Base-by-base conservation (phyloP, 2,888 invertebrate species). In the Allophyes oxyacanthae region DNA sequence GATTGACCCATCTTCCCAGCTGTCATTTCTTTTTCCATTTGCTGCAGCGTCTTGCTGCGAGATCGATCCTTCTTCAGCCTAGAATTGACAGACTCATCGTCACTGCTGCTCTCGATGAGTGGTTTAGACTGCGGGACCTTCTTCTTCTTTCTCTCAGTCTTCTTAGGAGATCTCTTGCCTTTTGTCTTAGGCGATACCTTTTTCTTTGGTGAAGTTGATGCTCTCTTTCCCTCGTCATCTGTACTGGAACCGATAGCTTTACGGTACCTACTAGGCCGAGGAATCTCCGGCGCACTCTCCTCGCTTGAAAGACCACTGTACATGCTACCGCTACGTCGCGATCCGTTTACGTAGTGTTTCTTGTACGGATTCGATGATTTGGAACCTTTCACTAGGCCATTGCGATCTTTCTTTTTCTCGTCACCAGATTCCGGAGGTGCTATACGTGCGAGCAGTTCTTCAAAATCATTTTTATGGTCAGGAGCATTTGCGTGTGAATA, bases 301-400 rank as follows among this genome's bases (percentile, higher is more conserved):
- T 94, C 94, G 76, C 94, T 94, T 1, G 94, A 94, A 20, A 94
- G 76, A 1, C 96, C 96, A 80, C 96, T 96, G 76, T 95, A 96
- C 67, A 96, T 91, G 77, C 95, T 96, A 30, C 94, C 94, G 75
- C 95, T 95, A 65, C 96, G 94, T 64, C 96, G 94, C 28, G 96
- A 95, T 41, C 97, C 97, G 84, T 97, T 97, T 48, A 97, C 95
- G 85, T 97, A 97, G 66, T 96, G 93, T 84, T 96, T 96, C 84
- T 96, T 97, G 78, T 97, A 97, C 2, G 96, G 96, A 88, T 97
- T 96, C 49, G 95, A 91, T 6, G 86, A 77, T 61, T 89, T 91
- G 1, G 88, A 83, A 32, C 89, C 83, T 75, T 95, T 95, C 8
- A 95, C 94, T 42, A 96, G 87, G 14, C 97, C 97, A 79, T 97